Conservation (phyloP, 2,797 vertebrate species). For the Betta splendens region DNA sequence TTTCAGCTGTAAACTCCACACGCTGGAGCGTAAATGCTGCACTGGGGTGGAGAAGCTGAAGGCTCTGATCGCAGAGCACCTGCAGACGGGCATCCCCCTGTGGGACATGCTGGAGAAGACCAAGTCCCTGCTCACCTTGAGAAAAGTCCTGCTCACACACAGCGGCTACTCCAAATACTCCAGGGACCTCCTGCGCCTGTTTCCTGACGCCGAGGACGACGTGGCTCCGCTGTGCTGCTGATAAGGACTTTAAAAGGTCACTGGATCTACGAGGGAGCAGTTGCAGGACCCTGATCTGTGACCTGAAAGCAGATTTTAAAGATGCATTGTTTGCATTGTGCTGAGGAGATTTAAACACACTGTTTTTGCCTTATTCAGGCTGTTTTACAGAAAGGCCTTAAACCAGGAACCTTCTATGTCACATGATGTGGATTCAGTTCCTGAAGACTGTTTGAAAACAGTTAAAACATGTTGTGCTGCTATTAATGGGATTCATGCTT, state of each 20-base stretch:
- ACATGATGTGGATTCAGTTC: neutral
- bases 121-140: slow-evolving; percentile 71
- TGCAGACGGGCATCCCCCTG: slow-evolving; percentile 71
- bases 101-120: slow-evolving; percentile 79
- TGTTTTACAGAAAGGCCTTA: slow-evolving; percentile 2
- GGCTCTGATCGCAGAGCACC: slow-evolving; percentile 71
- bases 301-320: neutral
- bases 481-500: slow-evolving; percentile 39
- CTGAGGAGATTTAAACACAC: neutral
- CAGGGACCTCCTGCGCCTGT: slow-evolving; percentile 75
- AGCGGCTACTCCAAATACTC: slow-evolving; percentile 77
- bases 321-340: neutral
- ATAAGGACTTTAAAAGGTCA: slow-evolving; percentile 7
- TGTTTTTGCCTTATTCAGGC: neutral
- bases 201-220: slow-evolving; percentile 74
- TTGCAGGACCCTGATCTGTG: slow-evolving; percentile 4
- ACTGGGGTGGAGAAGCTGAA: slow-evolving; percentile 77
- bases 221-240: slow-evolving; percentile 70
- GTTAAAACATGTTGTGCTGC: slow-evolving; percentile 40
- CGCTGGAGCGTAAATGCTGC: slow-evolving; percentile 78
- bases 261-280: neutral
- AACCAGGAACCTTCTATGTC: neutral
- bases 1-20: slow-evolving; percentile 77
- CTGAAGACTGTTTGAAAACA: slow-evolving; percentile 2
- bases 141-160: slow-evolving; percentile 72